Base-by-base conservation (phyloP, 2,113 vertebrate species). In the Notarius lentiginosus region DNA sequence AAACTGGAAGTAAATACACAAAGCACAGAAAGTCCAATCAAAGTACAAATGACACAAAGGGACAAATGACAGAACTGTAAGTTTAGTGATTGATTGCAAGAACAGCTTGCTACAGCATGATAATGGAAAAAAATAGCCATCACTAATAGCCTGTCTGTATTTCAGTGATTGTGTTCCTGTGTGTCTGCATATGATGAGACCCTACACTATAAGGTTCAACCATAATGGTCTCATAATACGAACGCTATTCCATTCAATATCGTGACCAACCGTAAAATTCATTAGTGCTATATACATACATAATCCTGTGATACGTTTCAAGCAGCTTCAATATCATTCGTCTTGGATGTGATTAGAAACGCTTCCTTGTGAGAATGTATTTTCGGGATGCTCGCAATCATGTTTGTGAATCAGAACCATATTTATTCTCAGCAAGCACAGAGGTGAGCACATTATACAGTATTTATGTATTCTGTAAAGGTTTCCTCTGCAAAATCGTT, bases 291-390 rank as follows among this genome's bases (percentile, higher is more conserved):
- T 79, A 79, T 34, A 55, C 14, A 55, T 55, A n/a, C 24, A 17
- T 79, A 17, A 56, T 79, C 75, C 24, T 1, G 24, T 8, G 75
- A 27, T 55, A 79, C 15, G 22, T 51, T 77, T 53, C 24, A 27
- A 77, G 17, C 49, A 7, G 75, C 49, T 55, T 79, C 7, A 15
- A 76, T 15, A 76, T 51, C 73, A 51, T n/a, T n/a, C 24, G 73
- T 76, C 47, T 76, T n/a, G 47, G 73, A 56, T 63, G 24, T 76
- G 84, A 65, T 79, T 77, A 41, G 73, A 51, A 85, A 79, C n/a
- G 7, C n/a, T 79, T 18, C 17, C n/a, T 30, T 58, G 51, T 4
- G 14, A 56, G 53, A 30, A 58, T 30, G 53, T 9, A 80, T 80
- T 60, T 80, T 56, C 51, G 15, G 75, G 51, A 81, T 10, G 53